phyloP scores from a whole-genome alignment of 2,113 vertebrate species.

The Motacilla alba region DNA sequence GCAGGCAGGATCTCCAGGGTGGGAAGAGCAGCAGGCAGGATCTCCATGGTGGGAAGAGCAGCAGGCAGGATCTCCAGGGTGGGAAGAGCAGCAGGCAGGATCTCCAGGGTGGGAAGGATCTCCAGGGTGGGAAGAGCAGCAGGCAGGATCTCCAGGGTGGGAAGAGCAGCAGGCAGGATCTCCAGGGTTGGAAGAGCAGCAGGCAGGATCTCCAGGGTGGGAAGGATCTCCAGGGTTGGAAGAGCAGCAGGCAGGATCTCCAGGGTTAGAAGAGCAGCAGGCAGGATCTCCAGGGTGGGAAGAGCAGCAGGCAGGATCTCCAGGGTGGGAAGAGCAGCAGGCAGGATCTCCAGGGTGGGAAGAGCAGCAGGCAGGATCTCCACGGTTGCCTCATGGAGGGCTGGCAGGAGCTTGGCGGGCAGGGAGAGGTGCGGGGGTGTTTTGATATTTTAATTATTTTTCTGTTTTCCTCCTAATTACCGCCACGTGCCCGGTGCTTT shows the following conservation, averaged over 20 bases:
- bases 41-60: too few relatives aligned
- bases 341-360: background rate
- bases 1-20: too few relatives aligned
- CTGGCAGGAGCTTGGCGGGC: background rate
- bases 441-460: background rate
- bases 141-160: too few relatives aligned
- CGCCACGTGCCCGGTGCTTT: background rate
- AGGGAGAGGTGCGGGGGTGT: background rate
- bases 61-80: background rate
- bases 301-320: too few relatives aligned
- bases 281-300: too few relatives aligned
- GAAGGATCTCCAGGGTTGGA: background rate
- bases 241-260: too few relatives aligned
- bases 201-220: background rate
- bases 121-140: background rate
- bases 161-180: too few relatives aligned
- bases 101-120: background rate
- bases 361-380: background rate
- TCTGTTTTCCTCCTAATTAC: background rate
- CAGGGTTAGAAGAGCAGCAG: fast-evolving
- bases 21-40: too few relatives aligned
- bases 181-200: too few relatives aligned
- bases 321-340: too few relatives aligned
- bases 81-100: too few relatives aligned
- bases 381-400: background rate